Evolutionary conservation across 2,888 invertebrate species (phyloP).

Genomic region (Catocala sponsa): DNA sequence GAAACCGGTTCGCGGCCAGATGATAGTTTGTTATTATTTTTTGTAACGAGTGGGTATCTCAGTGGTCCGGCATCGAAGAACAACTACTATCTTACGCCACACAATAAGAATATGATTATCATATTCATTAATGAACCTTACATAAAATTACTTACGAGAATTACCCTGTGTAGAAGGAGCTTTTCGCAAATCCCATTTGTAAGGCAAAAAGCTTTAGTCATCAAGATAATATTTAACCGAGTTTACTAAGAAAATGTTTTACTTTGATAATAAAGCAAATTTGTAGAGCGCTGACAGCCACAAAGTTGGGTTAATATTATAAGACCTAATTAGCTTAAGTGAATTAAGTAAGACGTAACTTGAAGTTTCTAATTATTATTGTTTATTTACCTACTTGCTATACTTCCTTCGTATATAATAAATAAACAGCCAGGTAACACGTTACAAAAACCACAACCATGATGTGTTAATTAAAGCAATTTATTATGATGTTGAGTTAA

Average conservation of each 20-base stretch:
- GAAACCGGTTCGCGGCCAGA: constrained; percentile 79
- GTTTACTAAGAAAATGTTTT: constrained; percentile 18
- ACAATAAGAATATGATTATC: constrained; percentile 39
- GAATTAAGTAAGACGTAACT: neutral
- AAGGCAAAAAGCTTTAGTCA: constrained; percentile 9
- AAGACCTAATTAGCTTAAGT: constrained; percentile 5
- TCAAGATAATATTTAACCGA: constrained; percentile 15
- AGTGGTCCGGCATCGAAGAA: constrained; percentile 53
- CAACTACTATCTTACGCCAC: constrained; percentile 57
- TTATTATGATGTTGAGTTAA: no score
- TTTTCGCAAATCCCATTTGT: constrained; percentile 7
- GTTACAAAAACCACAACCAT: neutral
- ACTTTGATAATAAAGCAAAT: constrained; percentile 21
- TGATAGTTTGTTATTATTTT: constrained; percentile 84
- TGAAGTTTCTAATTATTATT: neutral
- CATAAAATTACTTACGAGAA: constrained; percentile 16
- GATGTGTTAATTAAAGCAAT: no score
- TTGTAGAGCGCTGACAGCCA: constrained; percentile 13
- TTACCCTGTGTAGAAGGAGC: constrained; percentile 12
- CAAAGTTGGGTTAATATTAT: constrained; percentile 7
- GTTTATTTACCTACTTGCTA: constrained; percentile 3
- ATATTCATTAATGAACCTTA: constrained; percentile 27
- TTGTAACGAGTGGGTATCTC: constrained; percentile 63
- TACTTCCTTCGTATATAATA: neutral
- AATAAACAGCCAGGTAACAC: constrained; percentile 6